Percentiles rank a stretch among this genome's conserved stretches.
Evolutionary conservation across 2,888 invertebrate species (phyloP).

Genomic region (Caenorhabditis sp.): DNA sequence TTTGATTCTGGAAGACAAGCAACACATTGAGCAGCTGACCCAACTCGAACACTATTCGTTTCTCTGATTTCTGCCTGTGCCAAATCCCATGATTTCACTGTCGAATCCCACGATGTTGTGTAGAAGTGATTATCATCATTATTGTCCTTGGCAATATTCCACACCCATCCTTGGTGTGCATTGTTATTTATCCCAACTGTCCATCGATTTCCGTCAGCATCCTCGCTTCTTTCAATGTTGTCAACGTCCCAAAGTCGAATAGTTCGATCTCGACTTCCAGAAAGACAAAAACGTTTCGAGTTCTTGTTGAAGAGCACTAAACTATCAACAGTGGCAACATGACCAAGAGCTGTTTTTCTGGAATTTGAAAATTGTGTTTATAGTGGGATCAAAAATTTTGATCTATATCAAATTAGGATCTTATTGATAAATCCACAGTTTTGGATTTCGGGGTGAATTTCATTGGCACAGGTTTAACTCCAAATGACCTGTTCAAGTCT

Average conservation of each 20-base stretch:
- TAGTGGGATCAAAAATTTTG: too few relatives aligned
- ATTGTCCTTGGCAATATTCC: conserved; percentile 26
- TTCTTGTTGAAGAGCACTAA: conserved; percentile 31
- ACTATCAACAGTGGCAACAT: conserved; percentile 45
- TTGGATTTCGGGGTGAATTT: background rate
- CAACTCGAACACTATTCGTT: conserved; percentile 15
- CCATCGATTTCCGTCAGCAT: conserved; percentile 17
- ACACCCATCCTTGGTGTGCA: conserved; percentile 37
- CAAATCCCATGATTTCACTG: conserved; percentile 26
- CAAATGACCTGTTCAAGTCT: too few relatives aligned
- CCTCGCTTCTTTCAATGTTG: conserved; percentile 7
- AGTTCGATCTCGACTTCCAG: conserved; percentile 41
- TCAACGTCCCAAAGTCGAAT: conserved; percentile 47
- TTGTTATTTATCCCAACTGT: conserved; percentile 18
- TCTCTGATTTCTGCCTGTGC: conserved; percentile 1
- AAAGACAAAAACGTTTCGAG: conserved; percentile 38
- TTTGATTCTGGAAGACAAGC: conserved; percentile 8
- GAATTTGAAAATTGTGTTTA: too few relatives aligned
- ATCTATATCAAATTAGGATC: too few relatives aligned
- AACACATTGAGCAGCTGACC: conserved; percentile 36
- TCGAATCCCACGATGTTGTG: conserved; percentile 39
- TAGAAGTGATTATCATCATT: conserved; percentile 9
- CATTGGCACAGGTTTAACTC: too few relatives aligned
- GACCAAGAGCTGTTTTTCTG: conserved; percentile 22
- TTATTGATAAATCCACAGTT: background rate